These are phyloP conservation scores for Scomber scombrus DNA, from an alignment of 2,113 vertebrate genomes.

Conservation along the genomic window DNA sequence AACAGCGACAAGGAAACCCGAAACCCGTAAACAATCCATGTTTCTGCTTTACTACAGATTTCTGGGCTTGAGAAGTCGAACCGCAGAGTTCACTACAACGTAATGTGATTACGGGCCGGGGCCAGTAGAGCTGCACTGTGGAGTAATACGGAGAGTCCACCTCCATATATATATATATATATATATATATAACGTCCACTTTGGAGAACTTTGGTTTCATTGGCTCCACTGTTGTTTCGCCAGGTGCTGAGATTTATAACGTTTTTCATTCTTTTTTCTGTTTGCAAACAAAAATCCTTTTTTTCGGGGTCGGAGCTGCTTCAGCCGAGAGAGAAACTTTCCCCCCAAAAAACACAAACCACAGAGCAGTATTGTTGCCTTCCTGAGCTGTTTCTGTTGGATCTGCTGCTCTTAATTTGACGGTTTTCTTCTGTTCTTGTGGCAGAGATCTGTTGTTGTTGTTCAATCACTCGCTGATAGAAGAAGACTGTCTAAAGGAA, in stretches of 20 bases:
- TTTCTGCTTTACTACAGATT: conserved; percentile 78
- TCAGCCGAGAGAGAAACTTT: neutral
- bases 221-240: neutral
- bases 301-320: neutral
- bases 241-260: neutral
- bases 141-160: conserved; percentile 6
- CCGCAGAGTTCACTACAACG: conserved; percentile 50
- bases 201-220: neutral
- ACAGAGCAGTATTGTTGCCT: neutral
- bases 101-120: conserved; percentile 73
- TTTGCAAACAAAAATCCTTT: neutral
- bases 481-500: too few relatives aligned
- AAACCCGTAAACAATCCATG: conserved; percentile 80
- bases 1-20: conserved; percentile 80
- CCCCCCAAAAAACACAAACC: neutral
- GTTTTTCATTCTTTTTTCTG: neutral
- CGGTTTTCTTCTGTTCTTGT: too few relatives aligned
- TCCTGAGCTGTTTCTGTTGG: neutral
- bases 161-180: conserved; percentile 14
- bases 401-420: neutral
- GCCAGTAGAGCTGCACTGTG: conserved; percentile 31
- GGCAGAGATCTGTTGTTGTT: too few relatives aligned
- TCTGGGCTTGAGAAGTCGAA: conserved; percentile 61
- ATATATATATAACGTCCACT: too few relatives aligned
- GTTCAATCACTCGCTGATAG: too few relatives aligned